A percentile compares a stretch with the other conserved stretches of the same genome.
Evolutionary conservation across 64 coral and sea anemone species (phyloP).

Genomic region (Dendrophyllia cribrosa): DNA sequence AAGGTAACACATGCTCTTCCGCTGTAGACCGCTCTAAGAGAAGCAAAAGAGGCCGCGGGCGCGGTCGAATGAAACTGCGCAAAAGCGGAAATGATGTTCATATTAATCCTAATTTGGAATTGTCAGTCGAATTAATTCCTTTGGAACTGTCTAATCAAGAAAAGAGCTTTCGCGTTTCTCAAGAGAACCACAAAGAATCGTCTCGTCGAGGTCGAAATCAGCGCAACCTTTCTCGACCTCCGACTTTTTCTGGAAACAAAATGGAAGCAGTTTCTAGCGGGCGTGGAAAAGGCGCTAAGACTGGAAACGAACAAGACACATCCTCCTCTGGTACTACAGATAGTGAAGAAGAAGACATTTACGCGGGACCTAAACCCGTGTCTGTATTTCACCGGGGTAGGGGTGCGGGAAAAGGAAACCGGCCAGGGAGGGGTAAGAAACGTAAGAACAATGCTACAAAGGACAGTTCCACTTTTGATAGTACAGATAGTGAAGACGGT

Average conservation of each 20-base stretch:
- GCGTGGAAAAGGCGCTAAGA: not conserved
- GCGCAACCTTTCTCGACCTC: not conserved
- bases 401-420: not conserved
- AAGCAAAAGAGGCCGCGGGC: conserved; percentile 16
- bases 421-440: not conserved
- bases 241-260: not conserved
- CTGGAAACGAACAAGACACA: not conserved
- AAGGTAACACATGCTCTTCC: not conserved
- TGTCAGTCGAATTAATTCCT: not conserved
- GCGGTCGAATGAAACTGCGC: not conserved
- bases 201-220: not conserved
- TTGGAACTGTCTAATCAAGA: not conserved
- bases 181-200: not conserved
- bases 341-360: not conserved
- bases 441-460: not conserved
- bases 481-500: not conserved
- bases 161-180: not conserved
- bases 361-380: not conserved
- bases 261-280: not conserved
- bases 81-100: not conserved
- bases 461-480: conserved; percentile 1
- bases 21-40: not conserved
- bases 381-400: conserved; percentile 1
- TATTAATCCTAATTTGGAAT: not conserved
- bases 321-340: not conserved